Percentiles rank a stretch among this genome's conserved stretches.
Evolutionary conservation across 2,113 vertebrate genomes (phyloP).

Genomic region (Sitta europaea): DNA sequence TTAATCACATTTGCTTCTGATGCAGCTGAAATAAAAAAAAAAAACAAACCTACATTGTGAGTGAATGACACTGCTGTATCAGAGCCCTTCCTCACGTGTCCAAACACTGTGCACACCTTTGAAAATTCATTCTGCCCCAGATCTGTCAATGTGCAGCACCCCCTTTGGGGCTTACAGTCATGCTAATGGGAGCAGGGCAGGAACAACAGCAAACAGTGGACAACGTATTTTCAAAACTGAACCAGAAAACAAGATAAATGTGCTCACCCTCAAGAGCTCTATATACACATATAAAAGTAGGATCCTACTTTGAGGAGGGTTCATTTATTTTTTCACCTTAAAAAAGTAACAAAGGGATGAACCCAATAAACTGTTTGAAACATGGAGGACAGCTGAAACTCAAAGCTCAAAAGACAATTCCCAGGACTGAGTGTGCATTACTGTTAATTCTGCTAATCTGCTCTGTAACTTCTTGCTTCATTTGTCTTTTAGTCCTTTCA

Average conservation of each 20-base stretch:
- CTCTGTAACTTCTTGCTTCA: neutral
- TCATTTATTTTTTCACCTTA: neutral
- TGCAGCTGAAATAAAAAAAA: neutral
- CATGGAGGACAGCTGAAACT: neutral
- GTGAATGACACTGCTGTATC: fast-evolving
- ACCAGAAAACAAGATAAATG: neutral
- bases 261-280: neutral
- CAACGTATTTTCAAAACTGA: neutral
- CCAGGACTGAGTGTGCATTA: neutral
- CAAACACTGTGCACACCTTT: neutral
- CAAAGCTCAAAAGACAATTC: neutral
- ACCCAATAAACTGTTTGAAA: neutral
- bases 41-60: neutral
- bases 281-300: neutral
- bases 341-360: neutral
- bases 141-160: neutral
- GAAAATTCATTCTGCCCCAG: neutral
- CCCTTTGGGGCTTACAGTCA: neutral
- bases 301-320: neutral
- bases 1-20: neutral
- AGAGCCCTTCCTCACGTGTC: neutral
- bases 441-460: neutral
- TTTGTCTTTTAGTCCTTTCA: neutral
- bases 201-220: neutral
- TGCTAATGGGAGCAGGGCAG: neutral